phyloP scores from a whole-genome alignment of 2,888 invertebrate genomes.

The Macroteleia sp. region DNA sequence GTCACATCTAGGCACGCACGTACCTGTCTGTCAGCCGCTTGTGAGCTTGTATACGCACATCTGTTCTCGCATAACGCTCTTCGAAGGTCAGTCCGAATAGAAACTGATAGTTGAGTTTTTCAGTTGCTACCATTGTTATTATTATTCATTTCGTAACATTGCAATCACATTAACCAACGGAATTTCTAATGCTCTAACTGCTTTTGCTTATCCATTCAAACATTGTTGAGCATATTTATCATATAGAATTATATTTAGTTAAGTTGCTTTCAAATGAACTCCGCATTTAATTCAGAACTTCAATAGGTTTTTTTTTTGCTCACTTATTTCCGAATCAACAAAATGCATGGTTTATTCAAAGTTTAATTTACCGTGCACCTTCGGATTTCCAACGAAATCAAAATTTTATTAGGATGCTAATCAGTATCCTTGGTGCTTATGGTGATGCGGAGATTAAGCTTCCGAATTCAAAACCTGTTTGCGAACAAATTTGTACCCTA shows the following conservation, averaged over 20 bases:
- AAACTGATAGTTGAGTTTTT: slow-evolving; percentile 32
- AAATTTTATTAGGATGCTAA: slow-evolving; percentile 21
- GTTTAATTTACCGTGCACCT: neutral
- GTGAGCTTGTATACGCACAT: slow-evolving; percentile 16
- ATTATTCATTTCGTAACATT: slow-evolving; percentile 21
- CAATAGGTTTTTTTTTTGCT: too few relatives aligned
- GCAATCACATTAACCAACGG: slow-evolving; percentile 18
- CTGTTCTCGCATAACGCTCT: neutral
- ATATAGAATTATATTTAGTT: neutral
- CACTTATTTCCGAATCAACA: too few relatives aligned
- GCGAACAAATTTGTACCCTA: slow-evolving; percentile 30
- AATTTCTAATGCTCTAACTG: slow-evolving; percentile 14
- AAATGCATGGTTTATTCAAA: neutral
- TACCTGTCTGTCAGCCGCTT: slow-evolving; percentile 24
- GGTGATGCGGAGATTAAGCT: slow-evolving; percentile 23
- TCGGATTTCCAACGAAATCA: slow-evolving; percentile 1
- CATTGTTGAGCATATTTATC: neutral
- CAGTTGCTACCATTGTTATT: slow-evolving; percentile 1
- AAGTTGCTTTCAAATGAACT: too few relatives aligned
- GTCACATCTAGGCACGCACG: slow-evolving; percentile 60
- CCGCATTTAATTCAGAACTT: too few relatives aligned
- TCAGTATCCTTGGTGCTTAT: neutral
- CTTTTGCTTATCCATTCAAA: neutral
- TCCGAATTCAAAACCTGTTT: slow-evolving; percentile 34
- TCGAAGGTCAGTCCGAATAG: slow-evolving; percentile 16